Evolutionary conservation across 1,140 invertebrate species (phyloP).

Genomic region (Pygmarrhopalites habei): DNA sequence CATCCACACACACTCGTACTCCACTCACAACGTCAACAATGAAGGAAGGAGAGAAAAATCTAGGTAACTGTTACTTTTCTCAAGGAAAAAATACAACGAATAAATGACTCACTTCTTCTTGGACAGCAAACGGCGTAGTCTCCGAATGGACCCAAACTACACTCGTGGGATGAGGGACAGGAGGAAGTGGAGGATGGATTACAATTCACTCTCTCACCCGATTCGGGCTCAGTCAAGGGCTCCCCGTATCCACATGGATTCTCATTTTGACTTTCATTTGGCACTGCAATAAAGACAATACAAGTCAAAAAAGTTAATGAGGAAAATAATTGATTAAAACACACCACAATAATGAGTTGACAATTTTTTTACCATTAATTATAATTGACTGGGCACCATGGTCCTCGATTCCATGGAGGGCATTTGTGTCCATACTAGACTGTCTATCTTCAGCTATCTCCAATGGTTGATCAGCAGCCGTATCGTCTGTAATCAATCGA

Average conservation of each 20-base stretch:
- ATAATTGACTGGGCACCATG: conserved; percentile 20
- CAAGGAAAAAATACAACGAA: no score
- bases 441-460: conserved; percentile 16
- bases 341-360: no score
- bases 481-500: conserved; percentile 17
- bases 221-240: conserved; percentile 53
- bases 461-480: conserved; percentile 4
- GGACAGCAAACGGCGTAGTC: conserved; percentile 74
- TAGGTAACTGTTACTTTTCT: no score
- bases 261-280: no score
- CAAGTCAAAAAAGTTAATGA: no score
- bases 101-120: conserved; percentile 65
- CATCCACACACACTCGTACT: no score
- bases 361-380: no score
- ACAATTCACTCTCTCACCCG: conserved; percentile 53
- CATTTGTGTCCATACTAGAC: conserved; percentile 10
- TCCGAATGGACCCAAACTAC: conserved; percentile 68
- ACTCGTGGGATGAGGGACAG: conserved; percentile 76
- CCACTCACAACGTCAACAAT: no score
- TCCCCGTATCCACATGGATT: conserved; percentile 63
- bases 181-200: conserved; percentile 68
- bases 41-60: no score
- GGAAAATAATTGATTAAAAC: no score
- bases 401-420: conserved; percentile 11
- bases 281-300: no score